phyloP scores from a whole-genome alignment of 2,113 vertebrate genomes.

The Muntiacus reevesi region DNA sequence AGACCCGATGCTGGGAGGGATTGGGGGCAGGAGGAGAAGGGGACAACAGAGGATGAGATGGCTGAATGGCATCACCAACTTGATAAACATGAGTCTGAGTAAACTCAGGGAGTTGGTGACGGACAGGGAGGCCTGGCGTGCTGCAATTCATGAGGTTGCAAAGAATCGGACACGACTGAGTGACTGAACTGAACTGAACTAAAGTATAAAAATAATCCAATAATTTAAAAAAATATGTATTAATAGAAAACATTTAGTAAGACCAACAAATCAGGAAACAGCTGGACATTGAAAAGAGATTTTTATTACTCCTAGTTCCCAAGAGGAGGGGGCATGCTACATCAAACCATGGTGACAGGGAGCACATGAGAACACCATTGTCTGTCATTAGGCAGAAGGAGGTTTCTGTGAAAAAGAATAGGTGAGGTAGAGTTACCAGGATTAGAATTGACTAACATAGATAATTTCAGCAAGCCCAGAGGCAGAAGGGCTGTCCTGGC shows the following conservation, averaged over 20 bases:
- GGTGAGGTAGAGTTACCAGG: background rate
- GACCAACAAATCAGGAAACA: background rate
- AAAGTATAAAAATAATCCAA: background rate
- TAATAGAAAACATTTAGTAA: background rate
- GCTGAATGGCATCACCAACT: no score
- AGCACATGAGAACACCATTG: background rate
- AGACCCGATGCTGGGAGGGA: no score
- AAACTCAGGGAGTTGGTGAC: no score
- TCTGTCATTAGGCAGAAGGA: background rate
- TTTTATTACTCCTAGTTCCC: background rate
- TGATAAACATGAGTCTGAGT: no score
- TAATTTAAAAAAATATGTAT: background rate
- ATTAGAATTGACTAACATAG: no score
- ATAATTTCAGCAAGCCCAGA: background rate
- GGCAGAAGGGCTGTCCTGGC: rapidly evolving
- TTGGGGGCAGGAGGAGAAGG: no score
- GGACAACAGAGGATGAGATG: no score
- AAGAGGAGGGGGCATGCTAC: background rate
- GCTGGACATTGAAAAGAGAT: background rate
- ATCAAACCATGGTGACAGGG: no score
- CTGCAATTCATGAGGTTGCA: no score
- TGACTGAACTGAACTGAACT: no score
- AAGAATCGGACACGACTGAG: no score
- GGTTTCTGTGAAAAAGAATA: background rate
- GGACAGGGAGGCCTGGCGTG: no score